Evolutionary conservation across 2,797 vertebrate species (phyloP).

Genomic region (Prionace glauca): DNA sequence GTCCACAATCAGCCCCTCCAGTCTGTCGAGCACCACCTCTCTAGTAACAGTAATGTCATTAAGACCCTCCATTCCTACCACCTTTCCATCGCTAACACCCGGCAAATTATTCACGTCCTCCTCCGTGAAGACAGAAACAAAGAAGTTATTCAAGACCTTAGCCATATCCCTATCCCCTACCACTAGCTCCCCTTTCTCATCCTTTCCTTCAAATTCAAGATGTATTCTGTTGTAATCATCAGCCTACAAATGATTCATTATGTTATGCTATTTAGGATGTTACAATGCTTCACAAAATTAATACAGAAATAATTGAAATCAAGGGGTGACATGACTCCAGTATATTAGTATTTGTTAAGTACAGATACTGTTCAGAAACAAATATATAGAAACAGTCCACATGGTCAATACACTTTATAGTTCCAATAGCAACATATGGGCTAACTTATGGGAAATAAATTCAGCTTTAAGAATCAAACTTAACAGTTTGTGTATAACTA

Average conservation of each 20-base stretch:
- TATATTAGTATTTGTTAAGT: background rate
- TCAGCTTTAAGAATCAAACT: background rate
- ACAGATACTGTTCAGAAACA: background rate
- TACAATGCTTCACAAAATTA: background rate
- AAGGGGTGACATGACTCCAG: background rate
- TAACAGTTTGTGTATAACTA: background rate
- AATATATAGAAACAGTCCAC: background rate
- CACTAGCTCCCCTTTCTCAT: no score
- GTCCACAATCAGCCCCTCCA: no score
- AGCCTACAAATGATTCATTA: background rate
- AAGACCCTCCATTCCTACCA: no score
- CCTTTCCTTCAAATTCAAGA: background rate
- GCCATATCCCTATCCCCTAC: no score
- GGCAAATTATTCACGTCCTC: no score
- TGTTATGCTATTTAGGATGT: background rate
- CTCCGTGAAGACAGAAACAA: no score
- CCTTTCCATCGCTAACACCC: no score
- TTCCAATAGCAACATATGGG: background rate
- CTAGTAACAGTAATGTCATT: no score
- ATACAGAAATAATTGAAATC: background rate
- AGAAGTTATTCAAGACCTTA: no score
- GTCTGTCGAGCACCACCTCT: no score
- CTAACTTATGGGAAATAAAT: background rate
- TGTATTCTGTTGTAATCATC: background rate
- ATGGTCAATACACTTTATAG: background rate